phyloP scores from a whole-genome alignment of 1,140 invertebrate genomes.

The Apis laboriosa region DNA sequence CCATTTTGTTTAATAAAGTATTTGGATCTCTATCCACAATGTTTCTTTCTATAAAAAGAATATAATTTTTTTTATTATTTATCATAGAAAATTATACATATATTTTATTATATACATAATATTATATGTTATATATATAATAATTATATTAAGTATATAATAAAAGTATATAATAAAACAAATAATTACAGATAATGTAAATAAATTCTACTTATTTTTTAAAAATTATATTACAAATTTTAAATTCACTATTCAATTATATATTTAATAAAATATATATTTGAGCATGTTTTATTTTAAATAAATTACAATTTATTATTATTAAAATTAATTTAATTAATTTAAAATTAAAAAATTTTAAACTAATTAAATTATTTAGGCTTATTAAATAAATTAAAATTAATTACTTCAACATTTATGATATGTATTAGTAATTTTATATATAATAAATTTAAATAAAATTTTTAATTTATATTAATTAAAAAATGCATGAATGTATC shows the following conservation, averaged over 20 bases:
- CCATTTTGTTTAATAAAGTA: slow-evolving; percentile 69
- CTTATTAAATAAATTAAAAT: too few species aligned
- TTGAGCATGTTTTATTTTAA: too few species aligned
- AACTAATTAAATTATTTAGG: too few species aligned
- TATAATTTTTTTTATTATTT: not conserved
- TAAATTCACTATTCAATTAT: not conserved
- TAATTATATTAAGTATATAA: not conserved
- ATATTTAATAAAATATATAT: not conserved
- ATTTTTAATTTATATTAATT: not conserved
- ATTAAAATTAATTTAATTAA: too few species aligned
- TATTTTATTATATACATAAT: too few species aligned
- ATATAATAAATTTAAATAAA: not conserved
- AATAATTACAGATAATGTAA: not conserved
- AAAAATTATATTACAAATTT: not conserved
- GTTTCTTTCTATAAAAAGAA: slow-evolving; percentile 45
- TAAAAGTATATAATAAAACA: not conserved
- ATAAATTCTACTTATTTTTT: not conserved
- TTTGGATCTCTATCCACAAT: slow-evolving; percentile 14
- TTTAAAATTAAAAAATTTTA: too few species aligned
- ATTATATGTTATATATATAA: not conserved
- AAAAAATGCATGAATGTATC: not conserved
- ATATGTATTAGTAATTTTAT: too few species aligned
- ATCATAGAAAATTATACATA: not conserved
- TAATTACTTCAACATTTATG: too few species aligned
- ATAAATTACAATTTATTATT: too few species aligned